phyloP scores from a whole-genome alignment of 1,140 invertebrate genomes.

The Platorchestia sp. region DNA sequence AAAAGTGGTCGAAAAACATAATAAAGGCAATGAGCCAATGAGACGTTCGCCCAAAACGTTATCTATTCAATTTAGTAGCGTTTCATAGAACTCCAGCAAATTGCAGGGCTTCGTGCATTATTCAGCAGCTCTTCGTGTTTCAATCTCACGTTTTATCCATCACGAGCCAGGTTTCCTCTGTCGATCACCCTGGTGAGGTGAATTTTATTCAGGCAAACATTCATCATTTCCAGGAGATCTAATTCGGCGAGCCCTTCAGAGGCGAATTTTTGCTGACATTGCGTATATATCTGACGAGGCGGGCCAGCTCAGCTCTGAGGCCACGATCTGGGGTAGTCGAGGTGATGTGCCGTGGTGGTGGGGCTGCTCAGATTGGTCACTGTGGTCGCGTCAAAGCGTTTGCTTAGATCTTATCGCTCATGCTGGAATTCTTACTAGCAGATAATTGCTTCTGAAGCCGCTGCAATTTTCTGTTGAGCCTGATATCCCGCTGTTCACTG shows the following conservation, averaged over 20 bases:
- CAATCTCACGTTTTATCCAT: constrained; percentile 29
- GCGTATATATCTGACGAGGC: background rate
- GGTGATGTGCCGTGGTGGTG: background rate
- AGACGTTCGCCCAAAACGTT: background rate
- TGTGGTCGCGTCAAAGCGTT: background rate
- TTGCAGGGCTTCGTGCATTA: background rate
- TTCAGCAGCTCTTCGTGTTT: background rate
- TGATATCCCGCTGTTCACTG: too few relatives aligned
- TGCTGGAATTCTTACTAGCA: background rate
- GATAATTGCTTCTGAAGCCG: background rate
- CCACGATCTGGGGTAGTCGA: background rate
- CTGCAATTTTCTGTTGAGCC: background rate
- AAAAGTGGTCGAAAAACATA: background rate
- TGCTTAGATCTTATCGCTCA: too few relatives aligned
- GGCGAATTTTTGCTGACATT: constrained; percentile 15
- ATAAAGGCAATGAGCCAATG: background rate
- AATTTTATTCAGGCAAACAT: constrained; percentile 49
- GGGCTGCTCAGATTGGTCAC: background rate
- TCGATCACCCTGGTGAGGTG: background rate
- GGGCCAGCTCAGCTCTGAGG: background rate
- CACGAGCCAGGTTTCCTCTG: background rate
- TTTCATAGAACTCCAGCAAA: background rate
- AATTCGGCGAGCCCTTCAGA: constrained; percentile 24
- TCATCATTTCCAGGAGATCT: constrained; percentile 43
- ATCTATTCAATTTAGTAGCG: background rate